A percentile compares a stretch with the other conserved stretches of the same genome.
phyloP scores from a whole-genome alignment of 2,797 vertebrate genomes.

The Neostethus bicornis region DNA sequence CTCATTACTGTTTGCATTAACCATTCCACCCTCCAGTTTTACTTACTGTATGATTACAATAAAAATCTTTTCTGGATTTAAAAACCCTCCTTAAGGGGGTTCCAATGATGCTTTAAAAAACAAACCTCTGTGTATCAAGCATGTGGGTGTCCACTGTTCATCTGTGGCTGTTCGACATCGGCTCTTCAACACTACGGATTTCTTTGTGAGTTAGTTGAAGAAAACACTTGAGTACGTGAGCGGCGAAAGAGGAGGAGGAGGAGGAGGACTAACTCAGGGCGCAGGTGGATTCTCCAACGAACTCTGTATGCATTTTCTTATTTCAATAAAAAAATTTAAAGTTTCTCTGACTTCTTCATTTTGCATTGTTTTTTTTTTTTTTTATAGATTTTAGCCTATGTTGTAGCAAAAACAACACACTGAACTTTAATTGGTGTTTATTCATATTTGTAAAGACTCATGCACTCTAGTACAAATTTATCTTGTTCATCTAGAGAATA shows the following conservation, averaged over 20 bases:
- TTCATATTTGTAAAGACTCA: constrained; percentile 28
- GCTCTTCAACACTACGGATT: constrained; percentile 65
- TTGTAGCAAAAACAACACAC: constrained; percentile 5
- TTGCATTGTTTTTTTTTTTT: constrained; percentile 34
- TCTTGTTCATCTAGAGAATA: constrained; percentile 50
- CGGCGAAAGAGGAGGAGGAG: too few relatives aligned
- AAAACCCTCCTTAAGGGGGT: constrained; percentile 12
- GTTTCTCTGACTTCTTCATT: constrained; percentile 35
- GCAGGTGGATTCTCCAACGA: constrained; percentile 57
- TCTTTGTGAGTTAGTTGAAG: constrained; percentile 37
- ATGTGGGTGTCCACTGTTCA: constrained; percentile 28
- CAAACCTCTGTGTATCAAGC: constrained; percentile 10
- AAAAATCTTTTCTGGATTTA: constrained; percentile 11
- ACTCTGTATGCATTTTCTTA: constrained; percentile 55
- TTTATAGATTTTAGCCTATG: not conserved
- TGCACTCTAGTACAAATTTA: constrained; percentile 14
- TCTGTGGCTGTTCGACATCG: constrained; percentile 41
- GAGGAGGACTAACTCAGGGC: constrained; percentile 60
- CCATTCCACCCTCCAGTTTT: too few relatives aligned
- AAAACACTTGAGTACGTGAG: constrained; percentile 51
- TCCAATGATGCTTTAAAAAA: constrained; percentile 13
- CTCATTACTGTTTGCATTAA: too few relatives aligned
- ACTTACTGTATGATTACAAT: constrained; percentile 41
- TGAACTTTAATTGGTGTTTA: constrained; percentile 54
- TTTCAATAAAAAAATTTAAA: constrained; percentile 63